Evolutionary conservation across 2,888 invertebrate genomes (phyloP).

Genomic region (Chelonus formosanus): DNA sequence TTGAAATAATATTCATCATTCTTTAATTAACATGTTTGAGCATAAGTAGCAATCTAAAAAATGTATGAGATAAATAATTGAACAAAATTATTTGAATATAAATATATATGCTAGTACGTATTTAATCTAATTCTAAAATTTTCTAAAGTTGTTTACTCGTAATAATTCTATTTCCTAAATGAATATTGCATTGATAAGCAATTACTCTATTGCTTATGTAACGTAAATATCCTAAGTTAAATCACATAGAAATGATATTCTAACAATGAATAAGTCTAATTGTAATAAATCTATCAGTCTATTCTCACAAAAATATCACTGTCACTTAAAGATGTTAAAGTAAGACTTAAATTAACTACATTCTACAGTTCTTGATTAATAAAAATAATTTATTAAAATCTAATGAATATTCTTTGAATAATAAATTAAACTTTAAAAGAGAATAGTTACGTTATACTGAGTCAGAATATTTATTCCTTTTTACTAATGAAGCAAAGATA

Average conservation of each 20-base stretch:
- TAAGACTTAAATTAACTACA: too few relatives aligned
- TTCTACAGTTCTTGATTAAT: constrained; percentile 26
- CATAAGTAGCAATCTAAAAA: too few relatives aligned
- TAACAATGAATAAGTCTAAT: constrained; percentile 43
- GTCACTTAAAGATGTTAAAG: constrained; percentile 41
- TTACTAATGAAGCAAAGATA: constrained; percentile 36
- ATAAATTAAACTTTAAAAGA: too few relatives aligned
- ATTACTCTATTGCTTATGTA: constrained; percentile 4
- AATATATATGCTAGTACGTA: too few relatives aligned
- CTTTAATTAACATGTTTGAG: too few relatives aligned
- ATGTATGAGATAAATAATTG: too few relatives aligned
- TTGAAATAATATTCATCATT: too few relatives aligned
- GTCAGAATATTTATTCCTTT: constrained; percentile 17
- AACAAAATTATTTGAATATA: too few relatives aligned
- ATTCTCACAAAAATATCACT: constrained; percentile 55
- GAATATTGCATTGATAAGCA: constrained; percentile 48
- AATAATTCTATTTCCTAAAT: constrained; percentile 50
- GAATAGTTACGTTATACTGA: neutral
- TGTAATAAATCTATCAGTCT: constrained; percentile 53
- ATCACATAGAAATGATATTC: constrained; percentile 48
- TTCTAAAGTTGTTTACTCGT: constrained; percentile 42
- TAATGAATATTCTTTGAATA: too few relatives aligned
- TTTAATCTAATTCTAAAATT: constrained; percentile 16
- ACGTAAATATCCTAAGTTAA: constrained; percentile 20
- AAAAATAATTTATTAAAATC: neutral